phyloP scores from a whole-genome alignment of 2,888 invertebrate species.

The Muschampia plurimacula region DNA sequence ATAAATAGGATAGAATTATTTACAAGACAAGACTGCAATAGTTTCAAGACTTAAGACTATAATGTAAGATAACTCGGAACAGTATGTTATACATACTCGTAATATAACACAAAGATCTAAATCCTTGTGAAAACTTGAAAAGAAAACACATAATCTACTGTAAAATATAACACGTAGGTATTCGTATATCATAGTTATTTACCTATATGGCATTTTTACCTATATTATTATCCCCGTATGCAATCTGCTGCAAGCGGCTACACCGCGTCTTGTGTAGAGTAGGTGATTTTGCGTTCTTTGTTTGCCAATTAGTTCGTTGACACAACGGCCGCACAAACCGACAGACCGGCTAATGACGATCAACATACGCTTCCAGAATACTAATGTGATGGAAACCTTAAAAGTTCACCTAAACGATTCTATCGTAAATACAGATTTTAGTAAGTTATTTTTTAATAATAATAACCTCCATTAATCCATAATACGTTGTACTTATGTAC shows the following conservation, averaged over 20 bases:
- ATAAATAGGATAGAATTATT: too few relatives aligned
- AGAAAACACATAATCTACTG: too few relatives aligned
- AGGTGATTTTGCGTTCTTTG: slow-evolving; percentile 54
- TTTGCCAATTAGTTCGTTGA: slow-evolving; percentile 77
- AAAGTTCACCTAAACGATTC: slow-evolving; percentile 21
- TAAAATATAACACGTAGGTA: too few relatives aligned
- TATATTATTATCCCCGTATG: background rate
- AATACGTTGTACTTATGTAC: too few relatives aligned
- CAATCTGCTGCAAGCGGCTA: slow-evolving; percentile 11
- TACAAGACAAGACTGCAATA: too few relatives aligned
- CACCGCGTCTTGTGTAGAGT: background rate
- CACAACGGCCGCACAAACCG: slow-evolving; percentile 52
- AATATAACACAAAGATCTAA: too few relatives aligned
- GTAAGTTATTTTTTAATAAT: slow-evolving; percentile 6
- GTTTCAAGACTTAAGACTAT: too few relatives aligned
- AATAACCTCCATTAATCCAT: too few relatives aligned
- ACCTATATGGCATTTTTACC: background rate
- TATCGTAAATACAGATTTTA: slow-evolving; percentile 25
- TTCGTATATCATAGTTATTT: too few relatives aligned
- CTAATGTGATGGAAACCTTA: slow-evolving; percentile 35
- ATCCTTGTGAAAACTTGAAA: too few relatives aligned
- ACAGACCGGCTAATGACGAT: slow-evolving; percentile 61
- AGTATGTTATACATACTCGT: too few relatives aligned
- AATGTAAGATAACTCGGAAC: too few relatives aligned
- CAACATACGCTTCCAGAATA: slow-evolving; percentile 31